Evolutionary conservation across 1,140 invertebrate genomes (phyloP), one percentile per base, ranked within the genome.

Genomic region (Lucilia sericata): DNA sequence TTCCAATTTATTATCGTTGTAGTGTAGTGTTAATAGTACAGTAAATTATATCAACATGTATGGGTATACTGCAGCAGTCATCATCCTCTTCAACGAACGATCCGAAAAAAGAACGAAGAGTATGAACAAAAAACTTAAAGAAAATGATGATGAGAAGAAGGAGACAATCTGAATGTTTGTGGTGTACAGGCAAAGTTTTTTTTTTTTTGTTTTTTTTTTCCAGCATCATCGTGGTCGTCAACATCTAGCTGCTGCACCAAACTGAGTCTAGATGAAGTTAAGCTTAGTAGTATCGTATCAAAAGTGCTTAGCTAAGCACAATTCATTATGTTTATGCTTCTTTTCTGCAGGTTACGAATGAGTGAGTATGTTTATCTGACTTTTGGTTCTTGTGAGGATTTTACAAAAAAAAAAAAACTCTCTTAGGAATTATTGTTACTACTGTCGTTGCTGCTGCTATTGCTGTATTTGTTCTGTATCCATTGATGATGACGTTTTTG

Each of bases 11-110:
- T 70, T 25, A n/a, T 70, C 65, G 19, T 70, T 21, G 19, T 70
- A 21, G 55, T n/a, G 55, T 70, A 70, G 65, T 70, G 65, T 70
- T 70, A 70, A 70, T 70, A 70, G 65, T 70, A 70, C 65, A 70
- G 65, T 70, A 70, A 70, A 70, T 70, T 70, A 70, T 70, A 21
- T 70, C n/a, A 70, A 70, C 65, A 70, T 70, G 65, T n/a, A 25
- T 70, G 65, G 25, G 25, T 8, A 70, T 70, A n/a, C 10, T 70
- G 19, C 65, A 70, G 17, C 65, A 70, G 9, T 7, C 19, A 70
- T 19, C 65, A 25, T 25, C 65, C n/a, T 19, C 65, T 70, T 19
- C n/a, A 70, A 10, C 8, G 21, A 70, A 25, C n/a, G 65, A 14
- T 5, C 60, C 60, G 8, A 70, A 25, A 25, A 25, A 70, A 21